These are phyloP conservation scores for Charina bottae DNA, from an alignment of 2,113 vertebrate species.

Conservation along the genomic window DNA sequence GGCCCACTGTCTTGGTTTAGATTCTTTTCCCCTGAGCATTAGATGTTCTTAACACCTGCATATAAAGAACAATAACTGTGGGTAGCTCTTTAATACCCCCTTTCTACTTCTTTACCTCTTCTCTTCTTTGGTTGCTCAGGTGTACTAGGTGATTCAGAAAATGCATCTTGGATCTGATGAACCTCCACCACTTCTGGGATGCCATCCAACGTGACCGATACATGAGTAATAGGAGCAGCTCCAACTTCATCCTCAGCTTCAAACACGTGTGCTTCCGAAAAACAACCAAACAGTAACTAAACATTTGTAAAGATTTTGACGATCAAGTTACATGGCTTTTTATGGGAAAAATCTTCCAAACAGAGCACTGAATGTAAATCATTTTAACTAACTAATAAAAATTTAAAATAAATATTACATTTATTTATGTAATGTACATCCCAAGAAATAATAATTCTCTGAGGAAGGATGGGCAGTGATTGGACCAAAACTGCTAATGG, in stretches of 20 bases:
- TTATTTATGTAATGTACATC: not conserved
- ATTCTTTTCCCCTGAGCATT: not conserved
- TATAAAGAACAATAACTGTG: fast-evolving
- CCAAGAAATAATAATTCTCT: not conserved
- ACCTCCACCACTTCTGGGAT: conserved; percentile 83
- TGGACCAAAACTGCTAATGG: not conserved
- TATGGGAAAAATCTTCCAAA: not conserved
- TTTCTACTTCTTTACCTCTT: conserved; percentile 76
- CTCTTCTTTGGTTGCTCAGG: conserved; percentile 85
- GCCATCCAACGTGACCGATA: conserved; percentile 86
- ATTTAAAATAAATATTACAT: not conserved
- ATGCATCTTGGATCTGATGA: conserved; percentile 75
- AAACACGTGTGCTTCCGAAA: conserved; percentile 76
- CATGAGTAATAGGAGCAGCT: conserved; percentile 83
- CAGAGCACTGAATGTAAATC: not conserved
- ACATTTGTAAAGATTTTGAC: not conserved
- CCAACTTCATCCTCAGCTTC: conserved; percentile 83
- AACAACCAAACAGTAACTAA: conserved; percentile 24
- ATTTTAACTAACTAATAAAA: not conserved
- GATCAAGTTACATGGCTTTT: not conserved
- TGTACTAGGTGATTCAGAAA: conserved; percentile 68
- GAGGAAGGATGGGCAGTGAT: not conserved
- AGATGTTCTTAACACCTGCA: not conserved
- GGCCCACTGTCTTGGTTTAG: not conserved
- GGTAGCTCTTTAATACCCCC: not conserved